A percentile compares a stretch with the other conserved stretches of the same genome.
These are phyloP conservation scores for Hyposoter dolosus DNA, from an alignment of 2,888 invertebrate species.

Conservation along the genomic window DNA sequence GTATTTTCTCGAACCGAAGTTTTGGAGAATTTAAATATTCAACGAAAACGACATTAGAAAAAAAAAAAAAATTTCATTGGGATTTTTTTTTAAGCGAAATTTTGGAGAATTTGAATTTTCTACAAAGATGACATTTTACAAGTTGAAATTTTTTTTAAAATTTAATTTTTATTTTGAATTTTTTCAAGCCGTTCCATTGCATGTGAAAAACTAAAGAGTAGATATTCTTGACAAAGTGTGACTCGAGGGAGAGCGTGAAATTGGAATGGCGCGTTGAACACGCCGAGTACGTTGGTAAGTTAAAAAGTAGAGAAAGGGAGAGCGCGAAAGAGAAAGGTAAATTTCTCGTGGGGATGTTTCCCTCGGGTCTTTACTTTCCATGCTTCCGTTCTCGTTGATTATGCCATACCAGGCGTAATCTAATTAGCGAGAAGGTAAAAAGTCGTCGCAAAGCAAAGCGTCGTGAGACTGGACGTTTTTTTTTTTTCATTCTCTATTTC, in stretches of 20 bases:
- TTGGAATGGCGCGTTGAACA: conserved; percentile 39
- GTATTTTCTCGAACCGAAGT: too few species aligned
- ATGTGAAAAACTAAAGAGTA: conserved; percentile 5
- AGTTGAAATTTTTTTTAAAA: too few species aligned
- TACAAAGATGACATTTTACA: neutral
- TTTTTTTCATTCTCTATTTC: neutral
- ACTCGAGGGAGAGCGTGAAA: conserved; percentile 37
- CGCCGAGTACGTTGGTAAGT: conserved; percentile 13
- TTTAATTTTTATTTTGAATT: too few species aligned
- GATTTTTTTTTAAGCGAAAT: too few species aligned
- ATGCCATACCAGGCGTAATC: conserved; percentile 58
- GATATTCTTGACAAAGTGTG: conserved; percentile 29
- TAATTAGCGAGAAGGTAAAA: conserved; percentile 57
- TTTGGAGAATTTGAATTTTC: neutral
- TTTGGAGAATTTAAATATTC: too few species aligned
- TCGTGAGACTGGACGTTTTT: conserved; percentile 23
- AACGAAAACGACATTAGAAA: too few species aligned
- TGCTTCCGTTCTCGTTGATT: conserved; percentile 51
- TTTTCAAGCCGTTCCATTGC: neutral
- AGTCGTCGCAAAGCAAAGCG: conserved; percentile 44
- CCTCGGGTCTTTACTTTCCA: conserved; percentile 39
- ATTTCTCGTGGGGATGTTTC: conserved; percentile 55
- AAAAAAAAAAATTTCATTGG: too few species aligned
- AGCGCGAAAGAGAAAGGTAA: conserved; percentile 25
- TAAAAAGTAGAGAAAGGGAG: conserved; percentile 9